Percentiles rank a stretch among this genome's conserved stretches.
Conservation (phyloP, 2,888 invertebrate genomes). For the Ichneumoninae sp. region DNA sequence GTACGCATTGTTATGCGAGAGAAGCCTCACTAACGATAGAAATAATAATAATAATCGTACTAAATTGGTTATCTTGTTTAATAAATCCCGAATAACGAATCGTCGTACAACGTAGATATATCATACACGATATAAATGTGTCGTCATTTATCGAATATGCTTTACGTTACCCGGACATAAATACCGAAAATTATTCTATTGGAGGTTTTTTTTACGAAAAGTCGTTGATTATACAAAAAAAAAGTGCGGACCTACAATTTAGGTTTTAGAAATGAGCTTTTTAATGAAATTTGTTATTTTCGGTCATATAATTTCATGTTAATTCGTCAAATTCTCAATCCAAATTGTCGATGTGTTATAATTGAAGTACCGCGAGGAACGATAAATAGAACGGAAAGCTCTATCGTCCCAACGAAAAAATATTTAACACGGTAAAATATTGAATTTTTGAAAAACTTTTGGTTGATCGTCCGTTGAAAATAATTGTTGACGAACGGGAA, state of each 20-base stretch:
- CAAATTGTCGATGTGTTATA: not conserved
- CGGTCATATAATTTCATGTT: too few species aligned
- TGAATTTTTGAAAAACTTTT: not conserved
- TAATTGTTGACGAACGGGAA: slow-evolving; percentile 6
- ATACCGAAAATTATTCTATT: too few species aligned
- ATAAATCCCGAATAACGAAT: not conserved
- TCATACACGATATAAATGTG: not conserved
- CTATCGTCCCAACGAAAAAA: too few species aligned
- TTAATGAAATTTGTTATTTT: too few species aligned
- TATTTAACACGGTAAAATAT: too few species aligned
- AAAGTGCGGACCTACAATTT: not conserved
- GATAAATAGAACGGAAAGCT: too few species aligned
- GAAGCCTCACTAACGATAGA: slow-evolving; percentile 78
- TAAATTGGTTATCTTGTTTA: slow-evolving; percentile 34
- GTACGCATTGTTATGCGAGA: slow-evolving; percentile 73
- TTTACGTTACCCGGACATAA: not conserved
- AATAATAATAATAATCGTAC: slow-evolving; percentile 72
- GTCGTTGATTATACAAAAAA: not conserved
- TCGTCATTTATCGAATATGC: not conserved
- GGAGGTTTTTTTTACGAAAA: not conserved
- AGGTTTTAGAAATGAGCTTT: not conserved
- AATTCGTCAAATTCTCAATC: too few species aligned
- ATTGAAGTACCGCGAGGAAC: too few species aligned
- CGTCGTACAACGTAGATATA: too few species aligned
- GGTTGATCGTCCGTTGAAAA: not conserved